Conservation (phyloP, 1,140 invertebrate genomes). For the Calephelis virginiensis region DNA sequence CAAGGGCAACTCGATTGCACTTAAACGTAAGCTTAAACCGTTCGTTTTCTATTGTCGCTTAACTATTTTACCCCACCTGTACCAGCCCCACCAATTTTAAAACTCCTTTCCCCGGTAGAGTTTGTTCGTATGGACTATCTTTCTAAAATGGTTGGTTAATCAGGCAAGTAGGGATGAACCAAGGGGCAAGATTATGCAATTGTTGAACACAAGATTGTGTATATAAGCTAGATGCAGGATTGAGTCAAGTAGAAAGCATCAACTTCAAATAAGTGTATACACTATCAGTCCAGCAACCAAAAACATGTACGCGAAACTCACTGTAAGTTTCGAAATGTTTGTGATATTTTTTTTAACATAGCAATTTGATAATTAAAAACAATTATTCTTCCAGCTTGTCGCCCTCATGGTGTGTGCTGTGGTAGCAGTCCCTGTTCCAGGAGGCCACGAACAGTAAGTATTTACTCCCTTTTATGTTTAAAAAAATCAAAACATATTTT, state of each 20-base stretch:
- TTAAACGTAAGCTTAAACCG: conserved; percentile 34
- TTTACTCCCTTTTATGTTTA: background rate
- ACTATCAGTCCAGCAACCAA: conserved; percentile 64
- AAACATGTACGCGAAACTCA: conserved; percentile 74
- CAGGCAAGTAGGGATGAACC: conserved; percentile 64
- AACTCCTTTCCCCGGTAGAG: conserved; percentile 38
- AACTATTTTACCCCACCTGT: conserved; percentile 46
- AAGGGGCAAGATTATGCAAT: conserved; percentile 69
- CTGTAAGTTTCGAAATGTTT: conserved; percentile 50
- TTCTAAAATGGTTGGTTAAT: conserved; percentile 55
- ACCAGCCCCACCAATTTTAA: conserved; percentile 49
- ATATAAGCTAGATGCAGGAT: conserved; percentile 65
- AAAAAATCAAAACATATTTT: background rate
- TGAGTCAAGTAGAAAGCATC: conserved; percentile 57
- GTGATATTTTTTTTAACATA: conserved; percentile 1
- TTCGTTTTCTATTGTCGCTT: conserved; percentile 34
- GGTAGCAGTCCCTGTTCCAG: conserved; percentile 55
- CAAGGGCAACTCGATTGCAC: conserved; percentile 29
- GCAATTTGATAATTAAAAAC: background rate
- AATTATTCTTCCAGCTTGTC: conserved; percentile 46
- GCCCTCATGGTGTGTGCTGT: conserved; percentile 50
- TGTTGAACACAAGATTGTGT: conserved; percentile 51
- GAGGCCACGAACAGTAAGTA: conserved; percentile 63
- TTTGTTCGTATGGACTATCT: conserved; percentile 37
- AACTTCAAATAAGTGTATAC: conserved; percentile 57